Percentiles rank a stretch among this genome's conserved stretches.
Conservation (phyloP, 1,140 invertebrate genomes). For the Augochlora pura region DNA sequence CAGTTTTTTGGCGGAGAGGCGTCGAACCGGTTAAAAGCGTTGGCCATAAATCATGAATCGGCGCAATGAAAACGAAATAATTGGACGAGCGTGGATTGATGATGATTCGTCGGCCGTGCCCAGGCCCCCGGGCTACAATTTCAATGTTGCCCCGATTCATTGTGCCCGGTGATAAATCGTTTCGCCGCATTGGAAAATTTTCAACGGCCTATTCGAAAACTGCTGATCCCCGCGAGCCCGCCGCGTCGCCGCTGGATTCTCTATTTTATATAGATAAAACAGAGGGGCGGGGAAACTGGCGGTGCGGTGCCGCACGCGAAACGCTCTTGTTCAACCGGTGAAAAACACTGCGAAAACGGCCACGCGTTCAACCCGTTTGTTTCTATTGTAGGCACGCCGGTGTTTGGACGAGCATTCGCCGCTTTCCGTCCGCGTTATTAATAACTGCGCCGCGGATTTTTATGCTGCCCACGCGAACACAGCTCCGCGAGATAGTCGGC, state of each 20-base stretch:
- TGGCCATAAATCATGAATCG: constrained; percentile 14
- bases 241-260: background rate
- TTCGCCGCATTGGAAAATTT: constrained; percentile 6
- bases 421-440: too few species aligned
- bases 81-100: constrained; percentile 23
- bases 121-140: background rate
- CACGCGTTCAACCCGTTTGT: background rate
- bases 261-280: background rate
- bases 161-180: constrained; percentile 13
- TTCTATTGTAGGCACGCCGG: background rate
- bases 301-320: too few species aligned
- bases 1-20: background rate
- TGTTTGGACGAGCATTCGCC: too few species aligned
- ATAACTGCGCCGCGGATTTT: too few species aligned
- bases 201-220: background rate
- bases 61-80: constrained; percentile 14
- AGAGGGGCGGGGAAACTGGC: background rate
- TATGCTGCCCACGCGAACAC: too few species aligned
- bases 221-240: background rate
- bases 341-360: too few species aligned
- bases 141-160: background rate
- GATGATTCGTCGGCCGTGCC: background rate
- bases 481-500: too few species aligned
- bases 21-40: background rate
- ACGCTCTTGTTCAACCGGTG: background rate